These are phyloP conservation scores for Typhlichthys eigenmanni DNA, from an alignment of 2,797 vertebrate genomes.

Conservation along the genomic window DNA sequence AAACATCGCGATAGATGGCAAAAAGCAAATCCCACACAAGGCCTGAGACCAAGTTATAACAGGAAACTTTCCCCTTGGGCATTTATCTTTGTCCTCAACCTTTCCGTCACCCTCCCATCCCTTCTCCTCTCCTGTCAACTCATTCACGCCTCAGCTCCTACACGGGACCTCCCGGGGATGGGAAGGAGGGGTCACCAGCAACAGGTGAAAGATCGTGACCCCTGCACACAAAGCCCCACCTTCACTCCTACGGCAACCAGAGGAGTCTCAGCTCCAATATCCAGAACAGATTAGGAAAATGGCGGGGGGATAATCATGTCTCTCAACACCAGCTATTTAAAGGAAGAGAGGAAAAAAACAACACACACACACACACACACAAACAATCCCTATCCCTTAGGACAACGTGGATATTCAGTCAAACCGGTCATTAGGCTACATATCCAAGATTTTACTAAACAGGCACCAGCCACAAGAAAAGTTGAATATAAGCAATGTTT, in stretches of 20 bases:
- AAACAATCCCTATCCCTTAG: background rate
- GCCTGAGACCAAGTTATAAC: background rate
- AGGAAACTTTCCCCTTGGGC: background rate
- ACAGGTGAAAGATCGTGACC: constrained; percentile 70
- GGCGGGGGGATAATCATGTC: constrained; percentile 28
- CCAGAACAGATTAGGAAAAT: constrained; percentile 47
- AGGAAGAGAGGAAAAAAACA: constrained; percentile 3
- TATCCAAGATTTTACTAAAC: background rate
- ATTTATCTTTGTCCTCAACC: constrained; percentile 3
- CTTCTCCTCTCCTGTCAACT: constrained; percentile 27
- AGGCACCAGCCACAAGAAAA: no score
- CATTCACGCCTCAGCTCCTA: constrained; percentile 57
- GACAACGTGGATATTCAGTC: constrained; percentile 9
- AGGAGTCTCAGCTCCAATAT: constrained; percentile 29
- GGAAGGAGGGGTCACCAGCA: constrained; percentile 26
- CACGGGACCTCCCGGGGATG: constrained; percentile 49
- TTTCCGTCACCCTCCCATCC: background rate
- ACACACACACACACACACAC: constrained; percentile 6
- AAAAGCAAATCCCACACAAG: no score
- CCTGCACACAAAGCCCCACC: constrained; percentile 46
- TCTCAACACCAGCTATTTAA: constrained; percentile 32
- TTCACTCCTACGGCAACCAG: constrained; percentile 28
- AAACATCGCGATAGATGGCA: no score
- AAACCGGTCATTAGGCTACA: constrained; percentile 5
- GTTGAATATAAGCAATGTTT: no score